phyloP scores from a whole-genome alignment of 2,797 vertebrate species.

The Odontamblyopus lacepedii region DNA sequence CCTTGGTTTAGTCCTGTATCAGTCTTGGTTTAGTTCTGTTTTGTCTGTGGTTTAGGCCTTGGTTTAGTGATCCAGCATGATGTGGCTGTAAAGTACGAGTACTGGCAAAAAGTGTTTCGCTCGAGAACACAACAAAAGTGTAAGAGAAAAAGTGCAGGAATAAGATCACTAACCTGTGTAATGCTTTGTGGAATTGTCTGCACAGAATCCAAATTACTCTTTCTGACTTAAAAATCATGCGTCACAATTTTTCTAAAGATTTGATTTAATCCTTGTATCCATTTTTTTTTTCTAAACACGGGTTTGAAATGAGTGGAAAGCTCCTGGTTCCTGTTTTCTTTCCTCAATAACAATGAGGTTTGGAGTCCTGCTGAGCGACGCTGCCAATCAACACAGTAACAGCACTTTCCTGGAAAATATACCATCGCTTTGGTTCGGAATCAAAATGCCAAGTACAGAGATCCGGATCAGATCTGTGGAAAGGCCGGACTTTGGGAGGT shows the following conservation, averaged over 20 bases:
- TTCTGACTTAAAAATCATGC: not conserved
- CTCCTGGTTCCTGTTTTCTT: slow-evolving; percentile 7
- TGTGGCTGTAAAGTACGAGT: too few species aligned
- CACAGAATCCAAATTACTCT: not conserved
- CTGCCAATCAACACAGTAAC: slow-evolving; percentile 46
- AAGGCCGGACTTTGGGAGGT: too few species aligned
- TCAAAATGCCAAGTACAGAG: not conserved
- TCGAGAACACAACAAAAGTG: not conserved
- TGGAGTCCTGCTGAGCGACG: slow-evolving; percentile 26
- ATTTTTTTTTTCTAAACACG: slow-evolving; percentile 11
- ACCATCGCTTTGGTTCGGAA: not conserved
- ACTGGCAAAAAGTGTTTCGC: not conserved
- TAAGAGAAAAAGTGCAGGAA: not conserved
- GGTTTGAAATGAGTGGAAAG: slow-evolving; percentile 5
- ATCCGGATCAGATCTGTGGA: not conserved
- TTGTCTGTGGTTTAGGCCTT: too few species aligned
- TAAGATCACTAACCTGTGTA: not conserved
- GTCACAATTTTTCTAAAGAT: not conserved
- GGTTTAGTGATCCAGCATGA: too few species aligned
- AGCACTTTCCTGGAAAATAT: slow-evolving; percentile 41
- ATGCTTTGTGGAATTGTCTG: not conserved
- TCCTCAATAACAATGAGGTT: slow-evolving; percentile 28
- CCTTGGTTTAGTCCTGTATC: too few species aligned
- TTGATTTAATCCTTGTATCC: slow-evolving; percentile 8
- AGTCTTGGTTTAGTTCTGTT: too few species aligned